Conservation (phyloP, 2,797 vertebrate species). For the Trachurus trachurus region DNA sequence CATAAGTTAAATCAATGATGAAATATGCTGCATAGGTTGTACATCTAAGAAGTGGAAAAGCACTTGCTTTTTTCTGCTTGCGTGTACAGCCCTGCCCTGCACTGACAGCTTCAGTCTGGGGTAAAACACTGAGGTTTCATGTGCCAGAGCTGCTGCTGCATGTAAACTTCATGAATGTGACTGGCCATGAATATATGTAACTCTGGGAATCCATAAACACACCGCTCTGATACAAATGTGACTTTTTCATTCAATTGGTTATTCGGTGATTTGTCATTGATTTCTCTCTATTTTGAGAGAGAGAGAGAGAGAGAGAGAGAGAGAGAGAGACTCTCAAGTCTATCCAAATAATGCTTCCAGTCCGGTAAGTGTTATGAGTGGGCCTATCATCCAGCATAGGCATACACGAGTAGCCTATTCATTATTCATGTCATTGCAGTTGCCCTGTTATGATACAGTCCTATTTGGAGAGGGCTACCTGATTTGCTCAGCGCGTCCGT, state of each 20-base stretch:
- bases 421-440: constrained; percentile 85
- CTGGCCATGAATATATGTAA: not conserved
- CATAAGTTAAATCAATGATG: not conserved
- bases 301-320: constrained; percentile 6
- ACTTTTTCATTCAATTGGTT: constrained; percentile 1
- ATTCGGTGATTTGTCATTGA: not conserved
- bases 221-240: not conserved
- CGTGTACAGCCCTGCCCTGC: not conserved
- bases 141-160: not conserved
- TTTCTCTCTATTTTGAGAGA: not conserved
- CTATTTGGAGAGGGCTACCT: constrained; percentile 79
- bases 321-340: constrained; percentile 27
- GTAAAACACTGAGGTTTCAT: not conserved
- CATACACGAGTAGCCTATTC: constrained; percentile 75
- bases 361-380: constrained; percentile 62
- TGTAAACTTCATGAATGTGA: not conserved
- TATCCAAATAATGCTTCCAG: constrained; percentile 52
- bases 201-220: not conserved
- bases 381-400: constrained; percentile 70
- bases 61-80: not conserved
- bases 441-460: constrained; percentile 82
- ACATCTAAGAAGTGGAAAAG: not conserved
- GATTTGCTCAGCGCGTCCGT: constrained; percentile 83
- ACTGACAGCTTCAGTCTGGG: not conserved
- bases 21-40: no score